Base-by-base conservation (phyloP, 2,797 vertebrate species). In the Sebastes reedi region DNA sequence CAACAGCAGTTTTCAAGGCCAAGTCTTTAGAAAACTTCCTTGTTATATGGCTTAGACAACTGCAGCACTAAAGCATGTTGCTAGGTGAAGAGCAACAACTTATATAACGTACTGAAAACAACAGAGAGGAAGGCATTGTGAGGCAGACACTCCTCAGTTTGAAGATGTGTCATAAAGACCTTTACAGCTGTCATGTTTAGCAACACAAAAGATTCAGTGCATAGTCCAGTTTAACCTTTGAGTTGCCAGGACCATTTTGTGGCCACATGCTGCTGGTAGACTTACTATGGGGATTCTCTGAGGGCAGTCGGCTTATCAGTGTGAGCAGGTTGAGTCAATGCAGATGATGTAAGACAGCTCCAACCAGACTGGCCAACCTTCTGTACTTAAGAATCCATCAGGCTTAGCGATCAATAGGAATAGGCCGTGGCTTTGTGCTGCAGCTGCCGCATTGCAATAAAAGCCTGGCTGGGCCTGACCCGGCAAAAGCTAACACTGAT, bases 361-460 rank as follows among this genome's bases (percentile, higher is more conserved):
- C 78, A 87, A 89, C 80, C 87, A 84, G 79, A 75, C 90, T 67
- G 80, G 85, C 85, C 83, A 89, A 79, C 74, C 79, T 78, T 70
- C 82, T 92, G 91, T 93, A 92, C 89, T 92, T 89, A 89, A 91
- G 87, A 94, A 92, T 91, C 84, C 87, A 93, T 90, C 92, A 91
- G 75, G 88, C 83, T 86, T 84, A 80, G 75, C 66, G 52, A 92
- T 93, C 91, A 91, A 94, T 94, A 90, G 72, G 79, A 90, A 88
- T 80, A 87, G 84, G 84, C 78, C 82, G 25, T 24, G 66, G 75
- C 88, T 90, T 88, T 89, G 86, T 88, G 88, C 76, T 90, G 89
- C 87, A 88, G 86, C 84, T 93, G 90, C 91, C 82, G 86, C 91
- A 94, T 81, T 86, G 91, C 87, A 90, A 92, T 93, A 90, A 90